Evolutionary conservation across 2,113 vertebrate species (phyloP), one percentile per base, ranked within the genome.

Genomic region (Pachypanchax playfairii): DNA sequence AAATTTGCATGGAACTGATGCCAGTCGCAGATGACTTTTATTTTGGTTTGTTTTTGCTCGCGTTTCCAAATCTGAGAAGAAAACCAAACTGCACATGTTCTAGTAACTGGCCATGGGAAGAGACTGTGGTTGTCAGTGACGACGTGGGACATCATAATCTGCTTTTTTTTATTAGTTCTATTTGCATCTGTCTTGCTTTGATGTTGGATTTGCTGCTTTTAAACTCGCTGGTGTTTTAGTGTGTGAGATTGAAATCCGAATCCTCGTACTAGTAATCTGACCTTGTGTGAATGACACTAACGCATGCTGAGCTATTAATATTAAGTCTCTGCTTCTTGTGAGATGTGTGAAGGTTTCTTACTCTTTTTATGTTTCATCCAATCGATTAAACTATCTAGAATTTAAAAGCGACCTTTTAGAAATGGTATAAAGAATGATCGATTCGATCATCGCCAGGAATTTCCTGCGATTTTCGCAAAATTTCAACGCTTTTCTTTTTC

Each of bases 111-210:
- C 56, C 62, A 80, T 63, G 38, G 62, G 54, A 75, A 54, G 67
- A 67, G 59, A 59, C 44, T 73, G 58, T 51, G 77, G 41, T 64
- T 84, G 75, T 83, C 76, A 88, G 60, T 84, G 77, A 60, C 52
- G 48, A 73, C 67, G 31, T 70, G 68, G 35, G 20, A 48, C 38
- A n/a, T 73, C 61, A 43, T 39, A 33, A 52, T 65, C 46, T 63
- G 70, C 80, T 79, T 66, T 58, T 63, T n/a, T n/a, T n/a, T n/a
- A n/a, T n/a, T 68, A 79, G 54, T 69, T 78, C 74, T 65, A 17
- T 73, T 80, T 73, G 73, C 58, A 54, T 75, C 39, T 52, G 25
- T 73, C 49, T 65, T 76, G 81, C 77, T 85, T 70, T 74, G 59
- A 79, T 44, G 65, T 70, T 77, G 63, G 36, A 67, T 57, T 79